Evolutionary conservation across 2,113 vertebrate genomes (phyloP).

Genomic region (mouse (Mus musculus)): DNA sequence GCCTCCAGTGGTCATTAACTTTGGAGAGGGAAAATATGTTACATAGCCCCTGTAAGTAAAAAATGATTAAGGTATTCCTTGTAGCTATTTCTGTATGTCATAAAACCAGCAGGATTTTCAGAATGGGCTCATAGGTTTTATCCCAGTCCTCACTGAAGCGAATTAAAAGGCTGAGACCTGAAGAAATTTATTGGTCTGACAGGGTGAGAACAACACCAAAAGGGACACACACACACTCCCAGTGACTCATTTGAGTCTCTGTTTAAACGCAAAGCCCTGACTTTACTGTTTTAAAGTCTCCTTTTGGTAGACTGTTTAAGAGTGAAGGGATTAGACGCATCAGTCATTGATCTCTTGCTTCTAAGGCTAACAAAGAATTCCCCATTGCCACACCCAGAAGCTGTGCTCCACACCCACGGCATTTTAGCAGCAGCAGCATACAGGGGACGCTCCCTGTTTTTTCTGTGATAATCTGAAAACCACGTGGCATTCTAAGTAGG

Average conservation of each 20-base stretch:
- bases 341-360: conserved; percentile 72
- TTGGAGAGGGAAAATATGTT: conserved; percentile 59
- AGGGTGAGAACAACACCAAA: conserved; percentile 59
- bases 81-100: conserved; percentile 78
- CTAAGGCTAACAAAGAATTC: conserved; percentile 75
- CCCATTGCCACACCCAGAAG: conserved; percentile 67
- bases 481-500: conserved; percentile 22
- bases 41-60: conserved; percentile 67
- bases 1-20: conserved; percentile 76
- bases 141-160: conserved; percentile 70
- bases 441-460: background rate
- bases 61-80: conserved; percentile 79
- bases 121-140: conserved; percentile 76
- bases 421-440: background rate
- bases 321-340: conserved; percentile 75
- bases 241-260: conserved; percentile 69
- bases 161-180: conserved; percentile 79
- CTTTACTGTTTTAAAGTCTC: conserved; percentile 68
- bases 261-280: conserved; percentile 71
- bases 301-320: conserved; percentile 67
- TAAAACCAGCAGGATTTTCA: conserved; percentile 80
- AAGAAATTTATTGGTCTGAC: conserved; percentile 78
- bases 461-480: conserved; percentile 46
- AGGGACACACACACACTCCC: conserved; percentile 61
- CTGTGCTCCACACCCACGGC: conserved; percentile 46